A percentile compares a stretch with the other conserved stretches of the same genome.
These are phyloP conservation scores for Cydia fagiglandana DNA, from an alignment of 1,140 invertebrate species.

Conservation along the genomic window DNA sequence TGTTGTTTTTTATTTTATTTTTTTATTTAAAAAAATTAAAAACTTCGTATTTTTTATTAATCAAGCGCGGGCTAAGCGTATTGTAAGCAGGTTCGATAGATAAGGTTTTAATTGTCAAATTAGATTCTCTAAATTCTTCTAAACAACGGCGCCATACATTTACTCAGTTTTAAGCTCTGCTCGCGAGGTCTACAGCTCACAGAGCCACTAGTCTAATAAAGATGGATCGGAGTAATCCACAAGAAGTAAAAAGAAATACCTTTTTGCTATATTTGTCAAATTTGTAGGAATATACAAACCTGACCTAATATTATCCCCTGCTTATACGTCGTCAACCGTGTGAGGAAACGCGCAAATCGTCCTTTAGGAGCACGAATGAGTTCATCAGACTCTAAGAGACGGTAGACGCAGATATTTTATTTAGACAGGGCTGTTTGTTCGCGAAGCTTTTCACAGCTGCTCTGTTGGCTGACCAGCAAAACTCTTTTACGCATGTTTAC, in stretches of 20 bases:
- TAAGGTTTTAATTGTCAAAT: no score
- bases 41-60: no score
- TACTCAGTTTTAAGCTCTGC: no score
- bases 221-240: no score
- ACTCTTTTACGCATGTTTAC: neutral
- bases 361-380: neutral
- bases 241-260: neutral
- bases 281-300: neutral
- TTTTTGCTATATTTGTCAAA: neutral
- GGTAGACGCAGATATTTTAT: neutral
- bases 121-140: no score
- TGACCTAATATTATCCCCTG: neutral
- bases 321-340: neutral
- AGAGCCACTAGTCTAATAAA: no score
- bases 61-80: no score
- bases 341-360: neutral
- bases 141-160: no score
- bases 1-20: no score
- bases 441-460: neutral
- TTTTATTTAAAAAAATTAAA: no score
- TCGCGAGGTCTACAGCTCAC: no score
- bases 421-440: neutral
- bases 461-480: neutral
- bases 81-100: no score
- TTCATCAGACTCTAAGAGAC: neutral